A percentile compares a stretch with the other conserved stretches of the same genome.
These are phyloP conservation scores for Pitta sordida DNA, from an alignment of 2,113 vertebrate species.

Conservation along the genomic window DNA sequence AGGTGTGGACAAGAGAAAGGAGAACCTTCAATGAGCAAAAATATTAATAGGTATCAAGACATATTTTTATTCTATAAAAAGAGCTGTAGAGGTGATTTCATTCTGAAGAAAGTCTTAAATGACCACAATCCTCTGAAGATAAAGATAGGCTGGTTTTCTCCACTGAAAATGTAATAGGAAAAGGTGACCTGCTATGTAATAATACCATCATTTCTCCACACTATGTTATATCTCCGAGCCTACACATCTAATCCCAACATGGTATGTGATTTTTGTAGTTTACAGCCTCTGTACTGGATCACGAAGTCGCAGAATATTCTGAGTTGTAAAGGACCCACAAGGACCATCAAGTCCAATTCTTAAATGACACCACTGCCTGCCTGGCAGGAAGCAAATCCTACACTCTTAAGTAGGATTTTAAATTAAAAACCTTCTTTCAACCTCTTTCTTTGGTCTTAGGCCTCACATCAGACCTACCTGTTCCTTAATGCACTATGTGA, in stretches of 20 bases:
- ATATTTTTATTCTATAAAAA: neutral
- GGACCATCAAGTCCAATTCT: too few relatives aligned
- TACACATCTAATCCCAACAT: neutral
- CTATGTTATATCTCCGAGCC: neutral
- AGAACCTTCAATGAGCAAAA: neutral
- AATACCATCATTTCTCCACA: neutral
- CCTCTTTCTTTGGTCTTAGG: neutral
- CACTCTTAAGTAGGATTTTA: neutral
- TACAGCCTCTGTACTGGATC: neutral
- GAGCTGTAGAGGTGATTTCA: neutral
- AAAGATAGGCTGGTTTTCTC: neutral
- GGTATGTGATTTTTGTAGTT: neutral
- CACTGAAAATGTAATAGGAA: accelerated
- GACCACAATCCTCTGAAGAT: neutral
- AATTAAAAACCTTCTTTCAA: neutral
- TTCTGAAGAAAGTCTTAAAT: neutral
- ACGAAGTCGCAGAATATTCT: too few relatives aligned
- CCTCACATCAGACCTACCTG: neutral
- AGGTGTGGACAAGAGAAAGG: neutral
- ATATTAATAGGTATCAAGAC: neutral
- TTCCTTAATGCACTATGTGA: neutral
- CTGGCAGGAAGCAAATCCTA: too few relatives aligned
- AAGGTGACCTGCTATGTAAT: neutral
- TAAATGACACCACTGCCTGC: too few relatives aligned
- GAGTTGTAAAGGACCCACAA: too few relatives aligned